These are phyloP conservation scores for Bettongia penicillata DNA, from an alignment of 2,113 vertebrate species.

Conservation along the genomic window DNA sequence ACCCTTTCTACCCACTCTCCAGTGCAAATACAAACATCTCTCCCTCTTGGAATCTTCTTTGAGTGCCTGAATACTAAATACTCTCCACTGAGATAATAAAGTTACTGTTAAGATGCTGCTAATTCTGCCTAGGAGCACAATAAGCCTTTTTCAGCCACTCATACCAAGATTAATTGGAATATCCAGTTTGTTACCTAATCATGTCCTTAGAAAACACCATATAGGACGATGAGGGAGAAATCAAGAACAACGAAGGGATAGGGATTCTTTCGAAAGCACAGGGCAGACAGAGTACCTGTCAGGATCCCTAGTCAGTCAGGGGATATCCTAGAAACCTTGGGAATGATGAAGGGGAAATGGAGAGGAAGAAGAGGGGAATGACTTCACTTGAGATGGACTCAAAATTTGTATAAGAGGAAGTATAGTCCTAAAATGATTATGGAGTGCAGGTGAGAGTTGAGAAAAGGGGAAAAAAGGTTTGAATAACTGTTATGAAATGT, in stretches of 20 bases:
- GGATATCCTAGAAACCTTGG: not conserved
- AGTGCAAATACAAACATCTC: not conserved
- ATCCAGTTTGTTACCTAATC: not conserved
- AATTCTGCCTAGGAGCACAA: not conserved
- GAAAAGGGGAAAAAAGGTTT: not conserved
- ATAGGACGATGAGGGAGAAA: not conserved
- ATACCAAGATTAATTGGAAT: not conserved
- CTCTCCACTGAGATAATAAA: not conserved
- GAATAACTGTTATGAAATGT: not conserved
- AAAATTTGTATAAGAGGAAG: not conserved
- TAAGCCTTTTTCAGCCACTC: not conserved
- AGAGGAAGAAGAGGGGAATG: not conserved
- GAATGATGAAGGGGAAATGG: not conserved
- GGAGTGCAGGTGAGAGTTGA: not conserved
- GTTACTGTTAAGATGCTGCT: not conserved
- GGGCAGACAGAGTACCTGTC: not conserved
- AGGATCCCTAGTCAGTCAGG: not conserved
- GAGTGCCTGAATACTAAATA: not conserved
- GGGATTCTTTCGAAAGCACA: not conserved
- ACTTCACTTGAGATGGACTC: not conserved
- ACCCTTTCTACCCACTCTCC: not conserved
- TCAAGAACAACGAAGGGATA: not conserved
- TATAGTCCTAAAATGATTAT: not conserved
- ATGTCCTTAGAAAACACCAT: not conserved
- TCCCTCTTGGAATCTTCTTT: not conserved